These are phyloP conservation scores for Allobates femoralis DNA, from an alignment of 2,797 vertebrate species.

Conservation along the genomic window DNA sequence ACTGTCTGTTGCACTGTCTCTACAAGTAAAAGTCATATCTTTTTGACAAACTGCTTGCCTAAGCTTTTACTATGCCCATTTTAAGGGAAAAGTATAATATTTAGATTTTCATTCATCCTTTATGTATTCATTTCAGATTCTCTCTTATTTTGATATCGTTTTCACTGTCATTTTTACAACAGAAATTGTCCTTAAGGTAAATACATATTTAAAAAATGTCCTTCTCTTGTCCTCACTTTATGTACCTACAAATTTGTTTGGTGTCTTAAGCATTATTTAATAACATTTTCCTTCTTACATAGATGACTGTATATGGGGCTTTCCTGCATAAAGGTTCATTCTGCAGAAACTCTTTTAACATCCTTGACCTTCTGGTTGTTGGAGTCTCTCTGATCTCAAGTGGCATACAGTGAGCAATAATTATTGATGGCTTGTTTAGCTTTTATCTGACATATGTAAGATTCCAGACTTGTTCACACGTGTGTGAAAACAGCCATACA, in stretches of 20 bases:
- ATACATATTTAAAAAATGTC: accelerated
- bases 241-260: background rate
- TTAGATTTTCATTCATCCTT: background rate
- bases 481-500: no score
- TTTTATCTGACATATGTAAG: background rate
- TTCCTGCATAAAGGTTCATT: slow-evolving; percentile 97
- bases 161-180: slow-evolving; percentile 97
- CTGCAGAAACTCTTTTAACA: slow-evolving; percentile 98
- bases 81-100: background rate
- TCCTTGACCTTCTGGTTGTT: slow-evolving; percentile 95
- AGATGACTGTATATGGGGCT: slow-evolving; percentile 97
- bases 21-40: no score
- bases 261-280: background rate
- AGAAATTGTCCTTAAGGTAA: slow-evolving; percentile 96
- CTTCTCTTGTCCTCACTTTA: background rate
- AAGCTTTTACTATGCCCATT: no score
- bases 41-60: no score
- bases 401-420: slow-evolving; percentile 88
- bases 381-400: slow-evolving; percentile 94
- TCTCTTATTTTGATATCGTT: slow-evolving; percentile 91
- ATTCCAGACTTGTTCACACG: background rate
- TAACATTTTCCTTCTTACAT: background rate
- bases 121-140: slow-evolving; percentile 77
- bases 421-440: background rate
- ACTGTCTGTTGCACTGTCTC: no score